Base-by-base conservation (phyloP, 2,888 invertebrate species). In the Archips crataeganus region DNA sequence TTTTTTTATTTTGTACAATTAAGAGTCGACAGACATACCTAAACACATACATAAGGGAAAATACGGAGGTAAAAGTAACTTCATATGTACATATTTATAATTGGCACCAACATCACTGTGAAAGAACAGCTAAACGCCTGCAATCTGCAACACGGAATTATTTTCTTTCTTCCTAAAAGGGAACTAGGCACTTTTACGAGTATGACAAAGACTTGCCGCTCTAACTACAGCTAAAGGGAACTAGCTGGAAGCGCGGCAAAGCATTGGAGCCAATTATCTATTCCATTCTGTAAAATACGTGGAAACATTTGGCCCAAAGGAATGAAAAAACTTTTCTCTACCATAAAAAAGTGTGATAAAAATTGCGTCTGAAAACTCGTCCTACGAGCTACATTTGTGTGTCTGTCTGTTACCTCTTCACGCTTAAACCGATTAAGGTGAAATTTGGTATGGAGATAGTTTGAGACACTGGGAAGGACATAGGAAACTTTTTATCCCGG, bases 81-180 rank as follows among this genome's bases (percentile, higher is more conserved):
- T 23, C 23, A 23, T 23, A 36, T 1, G 2, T 36, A 39, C 39
- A 39, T 39, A 57, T 32, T 57, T 57, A 0, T 32, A 57, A 57
- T 57, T 57, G 57, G 57, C 15, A 54, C 57, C 32, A 3, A 32
- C 57, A 32, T 57, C 32, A 6, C 57, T 11, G 11, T 32, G 32
- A 57, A 32, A 57, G 32, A 57, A 57, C 57, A 11, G 32, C 32
- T 57, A 57, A 57, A 36, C 51, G 34, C 9, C 51, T 65, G 15
- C 65, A 51, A 49, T 62, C 42, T 23, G 51, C 34, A 36, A 36
- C 34, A 15, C 51, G 65, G n/a, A 60, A 47, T 47, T 32, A 11
- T 57, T 57, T 57, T 57, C 34, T 51, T 51, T 65, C 65, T n/a
- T 65, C 36, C 36, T 60, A 49, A 63, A 47, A 36, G 65, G n/a